Evolutionary conservation across 2,113 vertebrate genomes (phyloP), one percentile per base, ranked within the genome.

Genomic region (Puffinus mauretanicus): DNA sequence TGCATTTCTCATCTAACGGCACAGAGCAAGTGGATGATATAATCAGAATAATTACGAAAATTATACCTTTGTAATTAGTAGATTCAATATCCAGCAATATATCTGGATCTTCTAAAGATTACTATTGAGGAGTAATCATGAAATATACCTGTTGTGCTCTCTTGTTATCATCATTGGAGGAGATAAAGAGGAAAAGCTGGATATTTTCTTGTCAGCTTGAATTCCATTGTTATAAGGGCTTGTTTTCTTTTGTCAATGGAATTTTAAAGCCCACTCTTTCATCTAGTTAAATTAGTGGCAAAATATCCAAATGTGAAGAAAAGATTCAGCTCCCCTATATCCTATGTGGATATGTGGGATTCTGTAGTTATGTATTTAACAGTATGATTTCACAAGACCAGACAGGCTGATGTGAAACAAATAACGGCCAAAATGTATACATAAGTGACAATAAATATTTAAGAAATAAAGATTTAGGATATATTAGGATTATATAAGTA

Each of bases 31-130:
- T 38, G 66, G 69, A 57, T 47, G 49, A 55, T 46, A 36, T 75
- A 78, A 92, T 88, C 44, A 92, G 40, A 94, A 95, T 83, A 96
- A 81, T 76, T 79, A 90, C 62, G 49, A 82, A 86, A 88, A 82
- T 40, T 55, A 71, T 16, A 47, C 7, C 16, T 91, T 82, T 89
- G 34, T 86, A 89, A 93, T 82, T 87, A 90, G 72, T 61, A 81
- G 26, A 62, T 73, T 58, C 7, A 61, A 67, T 76, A 86, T 34
- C 8, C 36, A 95, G 52, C 16, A 88, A 58, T 57, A 84, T 77
- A 91, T 89, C 11, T 82, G 54, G 71, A 34, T 24, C 92, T 62
- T 78, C 44, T 88, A 79, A 52, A n/a, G 25, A 32, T 55, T 82
- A 27, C 12, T 81, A 5, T 24, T 78, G 60, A 84, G 47, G 26